phyloP scores from a whole-genome alignment of 2,113 vertebrate species.

The Etheostoma cragini region DNA sequence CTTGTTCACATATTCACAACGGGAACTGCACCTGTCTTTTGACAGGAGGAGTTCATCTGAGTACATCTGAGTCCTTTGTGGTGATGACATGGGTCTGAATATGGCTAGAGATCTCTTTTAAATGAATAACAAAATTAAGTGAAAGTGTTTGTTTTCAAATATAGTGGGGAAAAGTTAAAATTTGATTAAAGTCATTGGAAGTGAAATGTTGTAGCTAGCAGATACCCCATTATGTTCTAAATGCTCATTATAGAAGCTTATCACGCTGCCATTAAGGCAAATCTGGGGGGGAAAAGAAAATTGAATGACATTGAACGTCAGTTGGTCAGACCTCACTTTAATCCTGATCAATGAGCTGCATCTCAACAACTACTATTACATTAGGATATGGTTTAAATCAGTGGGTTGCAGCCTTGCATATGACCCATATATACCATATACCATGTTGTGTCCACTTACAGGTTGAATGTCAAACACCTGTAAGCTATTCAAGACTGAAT shows the following conservation, averaged over 20 bases:
- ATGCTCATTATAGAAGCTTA: neutral
- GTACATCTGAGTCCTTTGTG: constrained; percentile 21
- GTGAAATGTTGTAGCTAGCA: too few species aligned
- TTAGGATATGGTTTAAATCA: neutral
- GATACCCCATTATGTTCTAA: neutral
- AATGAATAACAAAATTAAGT: neutral
- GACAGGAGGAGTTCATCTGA: constrained; percentile 20
- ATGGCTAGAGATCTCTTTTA: neutral
- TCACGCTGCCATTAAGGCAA: neutral
- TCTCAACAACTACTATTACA: neutral
- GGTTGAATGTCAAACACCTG: neutral
- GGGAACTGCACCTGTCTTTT: constrained; percentile 22
- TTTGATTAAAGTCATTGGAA: too few species aligned
- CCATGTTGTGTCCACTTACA: neutral
- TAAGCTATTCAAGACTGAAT: neutral
- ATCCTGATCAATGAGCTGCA: neutral
- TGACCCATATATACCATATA: neutral
- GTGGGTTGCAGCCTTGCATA: neutral
- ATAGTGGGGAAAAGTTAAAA: neutral
- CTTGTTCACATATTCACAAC: constrained; percentile 20
- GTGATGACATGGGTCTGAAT: neutral
- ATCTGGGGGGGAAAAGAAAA: neutral
- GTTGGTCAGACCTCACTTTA: neutral
- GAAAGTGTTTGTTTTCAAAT: constrained; percentile 1
- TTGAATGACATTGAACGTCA: too few species aligned